Percentiles rank a stretch among this genome's conserved stretches.
Evolutionary conservation across 2,113 vertebrate genomes (phyloP).

Genomic region (Camarhynchus parvulus): DNA sequence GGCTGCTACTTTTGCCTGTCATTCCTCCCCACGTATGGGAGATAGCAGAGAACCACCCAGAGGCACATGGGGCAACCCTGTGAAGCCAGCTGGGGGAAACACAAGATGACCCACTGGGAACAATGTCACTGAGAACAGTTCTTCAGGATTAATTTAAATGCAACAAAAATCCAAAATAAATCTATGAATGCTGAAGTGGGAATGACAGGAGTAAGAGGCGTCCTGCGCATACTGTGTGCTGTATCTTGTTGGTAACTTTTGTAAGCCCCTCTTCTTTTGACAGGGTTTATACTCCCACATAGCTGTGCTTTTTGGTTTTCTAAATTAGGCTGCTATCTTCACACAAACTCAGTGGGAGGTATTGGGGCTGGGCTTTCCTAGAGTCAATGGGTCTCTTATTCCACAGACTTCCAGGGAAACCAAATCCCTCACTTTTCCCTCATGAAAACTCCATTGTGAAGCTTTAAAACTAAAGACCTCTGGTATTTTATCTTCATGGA

Average conservation of each 20-base stretch:
- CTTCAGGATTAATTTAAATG: not conserved
- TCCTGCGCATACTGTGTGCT: not conserved
- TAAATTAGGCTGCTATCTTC: not conserved
- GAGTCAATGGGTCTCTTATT: not conserved
- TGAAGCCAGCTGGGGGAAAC: not conserved
- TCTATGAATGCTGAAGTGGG: not conserved
- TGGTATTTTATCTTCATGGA: not conserved
- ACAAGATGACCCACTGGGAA: not conserved
- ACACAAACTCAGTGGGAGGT: not conserved
- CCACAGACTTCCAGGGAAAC: not conserved
- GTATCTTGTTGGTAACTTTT: not conserved
- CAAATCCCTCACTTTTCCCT: not conserved
- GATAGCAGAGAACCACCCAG: not conserved
- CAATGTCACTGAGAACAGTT: not conserved
- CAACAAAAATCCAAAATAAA: not conserved
- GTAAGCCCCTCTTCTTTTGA: rapidly evolving
- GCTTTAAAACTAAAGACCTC: not conserved
- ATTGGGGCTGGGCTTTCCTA: not conserved
- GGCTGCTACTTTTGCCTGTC: not conserved
- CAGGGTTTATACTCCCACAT: not conserved
- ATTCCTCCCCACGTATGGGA: rapidly evolving
- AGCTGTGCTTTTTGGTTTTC: not conserved
- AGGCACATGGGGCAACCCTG: not conserved
- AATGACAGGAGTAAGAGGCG: not conserved
- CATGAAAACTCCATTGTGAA: not conserved